Evolutionary conservation across 2,113 vertebrate species (phyloP).

Genomic region (Theristicus caerulescens): DNA sequence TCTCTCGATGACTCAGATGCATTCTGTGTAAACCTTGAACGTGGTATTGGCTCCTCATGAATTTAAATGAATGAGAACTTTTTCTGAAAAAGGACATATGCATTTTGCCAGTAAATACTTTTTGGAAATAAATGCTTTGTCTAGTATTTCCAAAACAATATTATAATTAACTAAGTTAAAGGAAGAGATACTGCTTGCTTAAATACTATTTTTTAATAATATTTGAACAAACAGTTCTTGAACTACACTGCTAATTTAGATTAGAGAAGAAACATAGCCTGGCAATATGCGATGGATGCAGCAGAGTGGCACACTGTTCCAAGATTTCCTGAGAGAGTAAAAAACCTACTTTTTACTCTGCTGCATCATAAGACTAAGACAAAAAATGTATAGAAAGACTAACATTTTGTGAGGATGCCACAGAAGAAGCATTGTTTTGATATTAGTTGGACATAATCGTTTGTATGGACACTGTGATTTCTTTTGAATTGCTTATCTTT

Average conservation of each 20-base stretch:
- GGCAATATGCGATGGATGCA: not conserved
- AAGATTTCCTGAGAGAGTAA: not conserved
- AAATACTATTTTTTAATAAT: not conserved
- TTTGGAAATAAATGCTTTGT: not conserved
- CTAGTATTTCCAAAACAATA: not conserved
- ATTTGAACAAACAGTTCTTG: not conserved
- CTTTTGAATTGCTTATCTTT: not conserved
- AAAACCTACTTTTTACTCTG: not conserved
- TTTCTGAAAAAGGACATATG: not conserved
- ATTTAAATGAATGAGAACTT: not conserved
- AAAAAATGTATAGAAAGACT: not conserved
- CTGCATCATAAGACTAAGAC: not conserved
- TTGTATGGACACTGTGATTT: not conserved
- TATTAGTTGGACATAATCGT: not conserved
- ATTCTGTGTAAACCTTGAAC: not conserved
- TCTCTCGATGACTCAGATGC: not conserved
- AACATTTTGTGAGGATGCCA: not conserved
- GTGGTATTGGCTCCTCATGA: not conserved
- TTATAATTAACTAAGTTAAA: not conserved
- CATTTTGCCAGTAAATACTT: not conserved
- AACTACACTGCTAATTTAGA: not conserved
- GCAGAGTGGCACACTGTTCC: not conserved
- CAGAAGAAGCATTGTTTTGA: not conserved
- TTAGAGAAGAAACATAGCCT: not conserved
- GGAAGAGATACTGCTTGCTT: not conserved